Base-by-base conservation (phyloP, 2,797 vertebrate genomes). In the Crocodylus rhombifer region DNA sequence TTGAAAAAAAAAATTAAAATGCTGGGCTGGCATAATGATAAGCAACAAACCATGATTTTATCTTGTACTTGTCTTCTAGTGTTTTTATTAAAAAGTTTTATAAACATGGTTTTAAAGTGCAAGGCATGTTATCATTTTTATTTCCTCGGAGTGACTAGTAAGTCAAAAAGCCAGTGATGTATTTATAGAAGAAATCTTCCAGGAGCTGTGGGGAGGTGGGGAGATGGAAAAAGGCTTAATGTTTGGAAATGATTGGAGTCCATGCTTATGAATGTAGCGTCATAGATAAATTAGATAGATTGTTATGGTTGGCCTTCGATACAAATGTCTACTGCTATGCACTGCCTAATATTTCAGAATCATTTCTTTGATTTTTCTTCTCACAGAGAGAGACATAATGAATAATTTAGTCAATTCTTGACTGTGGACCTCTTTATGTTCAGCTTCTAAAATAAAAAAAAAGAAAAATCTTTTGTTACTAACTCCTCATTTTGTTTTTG, bases 221-320 rank as follows among this genome's bases (percentile, higher is more conserved):
- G 36, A 65, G 76, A 56, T 69, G 5, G 23, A 56, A 28, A 10
- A 75, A 30, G 12, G 14, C 62, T 88, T 95, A 62, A 89, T 64
- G 67, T 89, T 89, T 94, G 84, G 82, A 67, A 85, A 90, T 83
- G 90, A 64, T 2, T 51, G 82, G 78, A 94, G 28, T 78, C 88
- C 63, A 2, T 73, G 73, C 67, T 65, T 28, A 9, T 26, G 33
- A 87, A 26, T 60, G 55, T 13, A 82, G 20, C 36, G 36, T 71
- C 91, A 64, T 12, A 84, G 88, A 65, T 92, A 92, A 91, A 90
- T 94, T 18, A 86, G 88, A 89, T 65, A 78, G 91, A 93, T 95
- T 85, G 92, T 87, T 91, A 30, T 14, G 80, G 82, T 86, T 85
- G 87, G 83, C 77, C 57, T 75, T 36, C 11, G 88, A 15, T 15